phyloP scores from a whole-genome alignment of 2,113 vertebrate species.

The Eupsittula cactorum region DNA sequence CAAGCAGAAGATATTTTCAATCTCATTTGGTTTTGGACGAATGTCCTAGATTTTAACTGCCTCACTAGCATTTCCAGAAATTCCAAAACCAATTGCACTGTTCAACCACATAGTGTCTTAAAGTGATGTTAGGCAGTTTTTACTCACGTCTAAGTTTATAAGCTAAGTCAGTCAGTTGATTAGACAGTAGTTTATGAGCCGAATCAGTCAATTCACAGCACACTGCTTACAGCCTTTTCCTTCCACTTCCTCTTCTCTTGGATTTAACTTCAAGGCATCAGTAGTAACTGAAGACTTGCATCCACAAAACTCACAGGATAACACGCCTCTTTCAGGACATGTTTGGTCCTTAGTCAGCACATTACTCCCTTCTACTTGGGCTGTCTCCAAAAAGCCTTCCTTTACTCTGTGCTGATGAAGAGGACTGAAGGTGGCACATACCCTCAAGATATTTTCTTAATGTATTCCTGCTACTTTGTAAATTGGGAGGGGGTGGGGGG shows the following conservation, averaged over 20 bases:
- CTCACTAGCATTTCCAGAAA: neutral
- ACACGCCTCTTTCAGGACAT: neutral
- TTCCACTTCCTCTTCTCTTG: neutral
- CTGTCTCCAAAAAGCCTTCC: neutral
- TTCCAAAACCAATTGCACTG: neutral
- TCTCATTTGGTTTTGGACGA: neutral
- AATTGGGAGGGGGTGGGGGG: neutral
- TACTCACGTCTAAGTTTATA: neutral
- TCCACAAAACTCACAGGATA: neutral
- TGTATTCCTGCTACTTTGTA: neutral
- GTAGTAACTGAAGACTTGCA: neutral
- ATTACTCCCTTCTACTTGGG: neutral
- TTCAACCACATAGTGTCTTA: neutral
- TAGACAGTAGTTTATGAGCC: neutral
- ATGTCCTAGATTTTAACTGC: neutral
- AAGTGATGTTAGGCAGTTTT: neutral
- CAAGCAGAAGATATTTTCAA: neutral
- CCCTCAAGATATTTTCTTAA: neutral
- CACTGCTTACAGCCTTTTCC: neutral
- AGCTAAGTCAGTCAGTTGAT: neutral
- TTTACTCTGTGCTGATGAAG: neutral
- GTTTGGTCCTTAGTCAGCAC: neutral
- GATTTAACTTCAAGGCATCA: neutral
- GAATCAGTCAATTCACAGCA: neutral
- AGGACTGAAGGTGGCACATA: neutral